These are phyloP conservation scores for Cephus cinctus DNA, from an alignment of 1,140 invertebrate genomes.

Conservation along the genomic window DNA sequence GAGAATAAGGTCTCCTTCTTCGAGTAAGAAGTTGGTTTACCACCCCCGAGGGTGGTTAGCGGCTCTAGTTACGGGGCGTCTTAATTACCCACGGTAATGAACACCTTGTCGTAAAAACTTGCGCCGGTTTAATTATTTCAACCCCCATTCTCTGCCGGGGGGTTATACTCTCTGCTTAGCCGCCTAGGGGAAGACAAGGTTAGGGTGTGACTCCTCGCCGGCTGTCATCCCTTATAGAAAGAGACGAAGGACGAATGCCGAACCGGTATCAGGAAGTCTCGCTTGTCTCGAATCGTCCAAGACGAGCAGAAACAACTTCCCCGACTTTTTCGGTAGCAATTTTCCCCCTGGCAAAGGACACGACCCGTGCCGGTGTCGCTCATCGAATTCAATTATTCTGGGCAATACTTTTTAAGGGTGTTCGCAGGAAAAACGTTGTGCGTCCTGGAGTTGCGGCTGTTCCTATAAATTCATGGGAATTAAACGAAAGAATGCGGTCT, in stretches of 20 bases:
- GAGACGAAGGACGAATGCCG: too few relatives aligned
- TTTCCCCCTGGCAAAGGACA: too few relatives aligned
- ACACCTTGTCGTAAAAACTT: conserved; percentile 60
- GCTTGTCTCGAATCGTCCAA: too few relatives aligned
- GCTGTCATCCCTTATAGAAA: too few relatives aligned
- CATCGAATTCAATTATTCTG: conserved; percentile 48
- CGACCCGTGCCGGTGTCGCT: background rate
- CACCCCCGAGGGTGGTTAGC: conserved; percentile 50
- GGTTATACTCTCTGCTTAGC: too few relatives aligned
- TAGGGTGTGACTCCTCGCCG: too few relatives aligned
- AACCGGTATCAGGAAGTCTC: too few relatives aligned
- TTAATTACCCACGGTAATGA: conserved; percentile 59
- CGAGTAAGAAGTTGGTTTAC: conserved; percentile 54
- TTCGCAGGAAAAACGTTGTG: conserved; percentile 30
- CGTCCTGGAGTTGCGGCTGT: conserved; percentile 40
- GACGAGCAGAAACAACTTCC: too few relatives aligned
- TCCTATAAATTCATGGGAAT: conserved; percentile 57
- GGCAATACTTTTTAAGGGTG: conserved; percentile 47
- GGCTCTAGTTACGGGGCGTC: conserved; percentile 56
- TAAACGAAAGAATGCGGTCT: conserved; percentile 59
- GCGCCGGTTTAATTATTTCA: conserved; percentile 56
- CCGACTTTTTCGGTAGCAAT: too few relatives aligned
- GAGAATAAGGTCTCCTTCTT: conserved; percentile 14
- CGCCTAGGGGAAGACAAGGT: too few relatives aligned
- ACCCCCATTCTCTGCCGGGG: conserved; percentile 23